phyloP scores from a whole-genome alignment of 2,113 vertebrate species.

The Paradisaea rubra region DNA sequence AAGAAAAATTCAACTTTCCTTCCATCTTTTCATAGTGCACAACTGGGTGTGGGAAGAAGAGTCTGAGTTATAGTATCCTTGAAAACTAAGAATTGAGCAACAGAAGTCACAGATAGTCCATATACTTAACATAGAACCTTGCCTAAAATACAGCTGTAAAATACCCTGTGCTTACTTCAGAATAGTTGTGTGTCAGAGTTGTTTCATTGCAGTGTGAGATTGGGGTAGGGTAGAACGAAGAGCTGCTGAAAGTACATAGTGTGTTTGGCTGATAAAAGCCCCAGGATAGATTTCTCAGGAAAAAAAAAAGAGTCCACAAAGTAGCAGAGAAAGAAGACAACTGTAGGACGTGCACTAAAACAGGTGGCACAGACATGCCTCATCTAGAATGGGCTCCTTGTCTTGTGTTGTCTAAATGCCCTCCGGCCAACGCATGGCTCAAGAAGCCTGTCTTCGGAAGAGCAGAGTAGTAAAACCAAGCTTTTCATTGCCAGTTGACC shows the following conservation, averaged over 20 bases:
- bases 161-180: background rate
- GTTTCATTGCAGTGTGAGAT: background rate
- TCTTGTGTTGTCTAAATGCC: background rate
- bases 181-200: background rate
- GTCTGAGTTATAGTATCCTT: background rate
- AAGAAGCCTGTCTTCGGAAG: background rate
- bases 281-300: background rate
- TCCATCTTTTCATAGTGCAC: background rate
- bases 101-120: background rate
- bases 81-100: background rate
- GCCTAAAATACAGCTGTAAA: slow-evolving; percentile 19
- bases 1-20: background rate
- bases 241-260: background rate
- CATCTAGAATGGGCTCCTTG: background rate
- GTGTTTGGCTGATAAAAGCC: background rate
- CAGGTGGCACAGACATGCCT: background rate
- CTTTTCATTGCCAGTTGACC: background rate
- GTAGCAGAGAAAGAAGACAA: background rate
- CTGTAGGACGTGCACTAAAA: background rate
- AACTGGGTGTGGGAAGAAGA: background rate
- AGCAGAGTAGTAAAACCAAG: background rate
- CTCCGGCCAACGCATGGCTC: background rate
- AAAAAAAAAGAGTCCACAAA: background rate
- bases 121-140: background rate
- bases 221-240: background rate